Conservation (phyloP, 2,888 invertebrate genomes). For the Amphipoea lucens region DNA sequence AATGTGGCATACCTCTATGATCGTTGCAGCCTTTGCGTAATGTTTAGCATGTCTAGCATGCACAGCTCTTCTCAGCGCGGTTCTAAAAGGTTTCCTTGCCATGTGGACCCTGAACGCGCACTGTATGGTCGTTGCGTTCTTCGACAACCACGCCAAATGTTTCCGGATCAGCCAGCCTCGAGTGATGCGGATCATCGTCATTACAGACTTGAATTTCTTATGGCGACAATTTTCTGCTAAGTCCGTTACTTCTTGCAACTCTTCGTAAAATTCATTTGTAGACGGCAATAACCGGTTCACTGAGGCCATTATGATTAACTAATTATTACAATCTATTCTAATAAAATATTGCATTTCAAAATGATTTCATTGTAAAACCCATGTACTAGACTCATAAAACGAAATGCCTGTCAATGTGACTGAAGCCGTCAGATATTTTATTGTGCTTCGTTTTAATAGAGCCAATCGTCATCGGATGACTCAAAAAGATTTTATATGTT, state of each 20-base stretch:
- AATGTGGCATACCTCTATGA: constrained; percentile 79
- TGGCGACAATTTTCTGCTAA: constrained; percentile 76
- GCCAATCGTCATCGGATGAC: constrained; percentile 17
- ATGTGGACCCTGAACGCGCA: constrained; percentile 81
- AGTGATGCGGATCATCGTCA: constrained; percentile 79
- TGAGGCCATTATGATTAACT: constrained; percentile 77
- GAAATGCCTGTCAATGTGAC: constrained; percentile 40
- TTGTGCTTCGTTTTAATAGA: not conserved
- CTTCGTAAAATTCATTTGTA: constrained; percentile 74
- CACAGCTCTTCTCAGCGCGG: constrained; percentile 81
- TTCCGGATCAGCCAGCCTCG: constrained; percentile 83
- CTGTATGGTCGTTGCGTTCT: constrained; percentile 83
- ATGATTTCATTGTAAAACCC: not conserved
- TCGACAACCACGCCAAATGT: constrained; percentile 81
- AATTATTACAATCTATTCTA: constrained; percentile 10
- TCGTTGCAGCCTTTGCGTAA: constrained; percentile 80
- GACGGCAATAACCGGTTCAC: constrained; percentile 76
- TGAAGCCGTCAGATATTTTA: not conserved
- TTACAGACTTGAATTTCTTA: constrained; percentile 77
- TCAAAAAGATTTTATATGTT: constrained; percentile 14
- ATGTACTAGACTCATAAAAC: not conserved
- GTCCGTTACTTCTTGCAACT: constrained; percentile 77
- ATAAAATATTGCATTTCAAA: constrained; percentile 10
- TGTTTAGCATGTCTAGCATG: constrained; percentile 78
- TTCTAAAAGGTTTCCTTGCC: constrained; percentile 79